Conservation (phyloP, 1,140 invertebrate genomes). For the Cyrtorhinus lividipennis region DNA sequence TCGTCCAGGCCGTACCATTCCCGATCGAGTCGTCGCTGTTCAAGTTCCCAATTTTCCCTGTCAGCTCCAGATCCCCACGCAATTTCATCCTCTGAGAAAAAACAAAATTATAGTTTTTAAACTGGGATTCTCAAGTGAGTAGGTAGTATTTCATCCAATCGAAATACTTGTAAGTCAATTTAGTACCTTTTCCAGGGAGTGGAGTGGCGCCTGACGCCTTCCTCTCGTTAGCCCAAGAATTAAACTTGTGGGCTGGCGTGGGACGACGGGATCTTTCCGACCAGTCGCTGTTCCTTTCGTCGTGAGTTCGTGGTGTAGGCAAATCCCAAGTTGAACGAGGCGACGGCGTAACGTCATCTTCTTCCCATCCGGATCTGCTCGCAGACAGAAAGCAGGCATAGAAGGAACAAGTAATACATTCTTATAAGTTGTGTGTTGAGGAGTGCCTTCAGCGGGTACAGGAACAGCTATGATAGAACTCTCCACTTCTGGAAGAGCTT, state of each 20-base stretch:
- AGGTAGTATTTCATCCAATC: too few species aligned
- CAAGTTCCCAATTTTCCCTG: slow-evolving; percentile 75
- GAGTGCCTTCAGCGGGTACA: too few species aligned
- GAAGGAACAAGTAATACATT: slow-evolving; percentile 8
- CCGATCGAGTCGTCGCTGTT: slow-evolving; percentile 80
- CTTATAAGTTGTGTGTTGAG: too few species aligned
- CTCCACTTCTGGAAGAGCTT: too few species aligned
- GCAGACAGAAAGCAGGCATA: too few species aligned
- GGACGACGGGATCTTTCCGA: slow-evolving; percentile 45
- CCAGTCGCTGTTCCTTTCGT: slow-evolving; percentile 27
- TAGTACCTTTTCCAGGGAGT: slow-evolving; percentile 29
- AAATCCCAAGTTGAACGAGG: slow-evolving; percentile 79
- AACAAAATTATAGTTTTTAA: neutral
- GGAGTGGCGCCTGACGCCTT: slow-evolving; percentile 48
- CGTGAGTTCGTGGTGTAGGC: slow-evolving; percentile 53
- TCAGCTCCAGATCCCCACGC: slow-evolving; percentile 47
- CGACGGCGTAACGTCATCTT: slow-evolving; percentile 46
- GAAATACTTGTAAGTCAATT: too few species aligned
- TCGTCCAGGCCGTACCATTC: slow-evolving; percentile 96
- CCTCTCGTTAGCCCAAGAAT: slow-evolving; percentile 56
- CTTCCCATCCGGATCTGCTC: slow-evolving; percentile 73
- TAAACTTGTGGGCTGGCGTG: slow-evolving; percentile 77
- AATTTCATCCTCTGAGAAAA: slow-evolving; percentile 29
- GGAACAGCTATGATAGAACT: too few species aligned
- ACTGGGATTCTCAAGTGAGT: neutral